Conservation (phyloP, 92 coral and sea anemone species). For the Epizoanthus illoricatus region DNA sequence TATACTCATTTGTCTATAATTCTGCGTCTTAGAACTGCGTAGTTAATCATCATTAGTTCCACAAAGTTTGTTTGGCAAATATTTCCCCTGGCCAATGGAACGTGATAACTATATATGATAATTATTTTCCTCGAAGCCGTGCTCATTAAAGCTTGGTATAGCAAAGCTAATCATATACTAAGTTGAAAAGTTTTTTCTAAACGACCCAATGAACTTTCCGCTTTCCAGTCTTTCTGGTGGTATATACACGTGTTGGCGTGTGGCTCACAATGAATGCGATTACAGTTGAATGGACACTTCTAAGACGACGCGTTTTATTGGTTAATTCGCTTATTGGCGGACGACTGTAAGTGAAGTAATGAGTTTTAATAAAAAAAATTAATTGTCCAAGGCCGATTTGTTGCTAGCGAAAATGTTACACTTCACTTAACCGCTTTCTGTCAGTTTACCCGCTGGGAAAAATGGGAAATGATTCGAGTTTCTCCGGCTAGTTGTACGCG, state of each 20-base stretch:
- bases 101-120: conserved; percentile 58
- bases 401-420: conserved; percentile 80
- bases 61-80: conserved; percentile 78
- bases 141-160: conserved; percentile 76
- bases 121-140: conserved; percentile 74
- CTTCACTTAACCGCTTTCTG: conserved; percentile 70
- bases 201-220: conserved; percentile 60
- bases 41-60: conserved; percentile 78
- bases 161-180: conserved; percentile 80
- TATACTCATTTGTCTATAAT: conserved; percentile 42
- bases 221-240: conserved; percentile 46
- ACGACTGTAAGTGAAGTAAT: conserved; percentile 85
- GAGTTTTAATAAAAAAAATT: conserved; percentile 82
- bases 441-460: conserved; percentile 52
- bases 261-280: conserved; percentile 69
- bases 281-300: conserved; percentile 64
- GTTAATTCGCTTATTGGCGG: conserved; percentile 61
- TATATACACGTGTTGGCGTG: conserved; percentile 81
- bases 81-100: conserved; percentile 75
- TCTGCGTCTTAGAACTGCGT: conserved; percentile 54
- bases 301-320: conserved; percentile 55
- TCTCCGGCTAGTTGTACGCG: conserved; percentile 1
- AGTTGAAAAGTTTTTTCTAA: conserved; percentile 69
- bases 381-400: conserved; percentile 78
- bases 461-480: conserved; percentile 14